Evolutionary conservation across 2,113 vertebrate species (phyloP).

Genomic region (Chascanopsetta lugubris): DNA sequence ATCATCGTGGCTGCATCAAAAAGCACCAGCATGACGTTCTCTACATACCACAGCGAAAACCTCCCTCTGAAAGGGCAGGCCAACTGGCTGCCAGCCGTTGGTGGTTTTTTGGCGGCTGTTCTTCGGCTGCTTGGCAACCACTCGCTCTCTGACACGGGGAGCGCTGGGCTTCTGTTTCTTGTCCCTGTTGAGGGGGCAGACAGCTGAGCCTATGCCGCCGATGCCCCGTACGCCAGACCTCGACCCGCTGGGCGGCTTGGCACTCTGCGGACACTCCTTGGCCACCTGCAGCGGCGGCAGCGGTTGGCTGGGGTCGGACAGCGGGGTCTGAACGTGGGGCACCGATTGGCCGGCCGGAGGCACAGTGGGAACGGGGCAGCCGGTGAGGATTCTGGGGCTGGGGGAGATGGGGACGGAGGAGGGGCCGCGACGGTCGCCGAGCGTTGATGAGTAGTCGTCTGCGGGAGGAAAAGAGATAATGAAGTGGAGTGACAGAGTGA

Average conservation of each 20-base stretch:
- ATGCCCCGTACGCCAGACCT: slow-evolving; percentile 86
- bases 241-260: slow-evolving; percentile 92
- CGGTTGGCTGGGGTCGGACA: slow-evolving; percentile 85
- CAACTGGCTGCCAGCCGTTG: slow-evolving; percentile 95
- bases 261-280: slow-evolving; percentile 92
- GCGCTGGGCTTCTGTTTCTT: slow-evolving; percentile 87
- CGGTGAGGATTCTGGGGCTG: slow-evolving; percentile 89
- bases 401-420: slow-evolving; percentile 89
- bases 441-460: slow-evolving; percentile 84
- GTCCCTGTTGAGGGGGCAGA: slow-evolving; percentile 85
- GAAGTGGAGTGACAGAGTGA: background rate
- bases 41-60: slow-evolving; percentile 94
- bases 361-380: slow-evolving; percentile 94
- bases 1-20: slow-evolving; percentile 14
- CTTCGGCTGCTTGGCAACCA: slow-evolving; percentile 86
- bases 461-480: slow-evolving; percentile 22
- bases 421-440: slow-evolving; percentile 90
- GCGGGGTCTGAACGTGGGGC: slow-evolving; percentile 90
- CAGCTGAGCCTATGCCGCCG: slow-evolving; percentile 57
- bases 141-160: slow-evolving; percentile 75
- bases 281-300: slow-evolving; percentile 85
- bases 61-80: slow-evolving; percentile 90
- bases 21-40: slow-evolving; percentile 37
- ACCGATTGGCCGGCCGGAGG: slow-evolving; percentile 92
- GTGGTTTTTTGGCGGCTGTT: slow-evolving; percentile 88